phyloP scores from a whole-genome alignment of 2,797 vertebrate species.

The Astyanax mexicanus region DNA sequence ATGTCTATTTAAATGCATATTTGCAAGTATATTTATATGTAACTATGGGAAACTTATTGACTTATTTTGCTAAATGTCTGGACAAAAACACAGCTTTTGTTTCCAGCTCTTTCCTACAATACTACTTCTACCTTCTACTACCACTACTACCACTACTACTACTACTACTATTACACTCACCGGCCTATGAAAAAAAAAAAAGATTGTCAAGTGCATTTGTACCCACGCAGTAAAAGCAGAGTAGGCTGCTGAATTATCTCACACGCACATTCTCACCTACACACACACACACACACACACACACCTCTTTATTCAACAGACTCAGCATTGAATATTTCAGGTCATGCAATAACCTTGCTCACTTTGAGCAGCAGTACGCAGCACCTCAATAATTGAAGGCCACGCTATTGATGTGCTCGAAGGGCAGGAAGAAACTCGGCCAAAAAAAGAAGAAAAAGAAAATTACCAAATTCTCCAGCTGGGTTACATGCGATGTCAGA shows the following conservation, averaged over 20 bases:
- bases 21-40: too few species aligned
- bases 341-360: conserved; percentile 38
- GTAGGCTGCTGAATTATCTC: conserved; percentile 30
- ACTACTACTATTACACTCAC: too few species aligned
- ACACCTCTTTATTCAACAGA: conserved; percentile 24
- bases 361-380: conserved; percentile 23
- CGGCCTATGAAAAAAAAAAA: background rate
- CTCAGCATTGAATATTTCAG: conserved; percentile 35
- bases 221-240: conserved; percentile 46
- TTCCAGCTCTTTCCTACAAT: too few species aligned
- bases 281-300: conserved; percentile 10
- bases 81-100: too few species aligned
- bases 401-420: conserved; percentile 43
- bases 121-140: background rate
- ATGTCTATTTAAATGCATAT: too few species aligned
- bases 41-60: too few species aligned
- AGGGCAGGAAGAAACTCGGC: conserved; percentile 17
- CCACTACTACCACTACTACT: too few species aligned
- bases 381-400: conserved; percentile 52
- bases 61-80: too few species aligned
- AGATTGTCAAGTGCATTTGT: conserved; percentile 46
- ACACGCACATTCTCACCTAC: background rate
- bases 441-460: background rate
- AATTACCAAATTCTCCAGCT: conserved; percentile 22
- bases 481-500: conserved; percentile 37